Percentiles rank a stretch among this genome's conserved stretches.
Evolutionary conservation across 1,140 invertebrate genomes (phyloP).

Genomic region (Magallana angulata): DNA sequence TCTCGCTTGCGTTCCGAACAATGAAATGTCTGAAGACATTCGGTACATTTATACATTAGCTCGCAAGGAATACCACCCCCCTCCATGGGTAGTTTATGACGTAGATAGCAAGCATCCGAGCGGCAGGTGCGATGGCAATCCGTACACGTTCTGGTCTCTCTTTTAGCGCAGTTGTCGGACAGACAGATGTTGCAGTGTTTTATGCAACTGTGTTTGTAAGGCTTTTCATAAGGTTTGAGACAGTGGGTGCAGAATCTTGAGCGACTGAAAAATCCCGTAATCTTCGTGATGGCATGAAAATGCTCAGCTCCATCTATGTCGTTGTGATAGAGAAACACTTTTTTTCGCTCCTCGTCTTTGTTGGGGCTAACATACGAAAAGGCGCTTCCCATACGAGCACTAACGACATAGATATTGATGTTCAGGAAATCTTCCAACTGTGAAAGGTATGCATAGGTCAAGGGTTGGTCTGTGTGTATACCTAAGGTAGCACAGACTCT

Average conservation of each 20-base stretch:
- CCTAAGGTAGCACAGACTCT: not conserved
- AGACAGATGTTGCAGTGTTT: constrained; percentile 38
- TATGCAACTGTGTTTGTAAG: constrained; percentile 5
- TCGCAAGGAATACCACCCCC: not conserved
- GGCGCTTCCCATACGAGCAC: constrained; percentile 26
- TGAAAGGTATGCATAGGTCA: not conserved
- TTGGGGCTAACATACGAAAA: constrained; percentile 29
- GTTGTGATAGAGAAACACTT: constrained; percentile 23
- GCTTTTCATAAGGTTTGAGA: constrained; percentile 23
- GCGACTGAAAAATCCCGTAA: constrained; percentile 37
- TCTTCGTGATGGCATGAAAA: constrained; percentile 42
- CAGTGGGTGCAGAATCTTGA: constrained; percentile 37
- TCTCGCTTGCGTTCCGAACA: not conserved
- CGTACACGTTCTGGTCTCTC: not conserved
- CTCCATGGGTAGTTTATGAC: not conserved
- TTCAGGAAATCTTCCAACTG: constrained; percentile 41
- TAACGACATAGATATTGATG: constrained; percentile 33
- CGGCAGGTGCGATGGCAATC: constrained; percentile 33
- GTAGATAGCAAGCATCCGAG: not conserved
- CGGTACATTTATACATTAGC: constrained; percentile 28
- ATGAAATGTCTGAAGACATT: constrained; percentile 22
- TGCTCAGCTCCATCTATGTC: not conserved
- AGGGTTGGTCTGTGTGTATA: not conserved
- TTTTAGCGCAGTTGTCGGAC: not conserved
- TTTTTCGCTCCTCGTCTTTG: not conserved